Evolutionary conservation across 2,888 invertebrate species (phyloP).

Genomic region (Melinaea marsaeus): DNA sequence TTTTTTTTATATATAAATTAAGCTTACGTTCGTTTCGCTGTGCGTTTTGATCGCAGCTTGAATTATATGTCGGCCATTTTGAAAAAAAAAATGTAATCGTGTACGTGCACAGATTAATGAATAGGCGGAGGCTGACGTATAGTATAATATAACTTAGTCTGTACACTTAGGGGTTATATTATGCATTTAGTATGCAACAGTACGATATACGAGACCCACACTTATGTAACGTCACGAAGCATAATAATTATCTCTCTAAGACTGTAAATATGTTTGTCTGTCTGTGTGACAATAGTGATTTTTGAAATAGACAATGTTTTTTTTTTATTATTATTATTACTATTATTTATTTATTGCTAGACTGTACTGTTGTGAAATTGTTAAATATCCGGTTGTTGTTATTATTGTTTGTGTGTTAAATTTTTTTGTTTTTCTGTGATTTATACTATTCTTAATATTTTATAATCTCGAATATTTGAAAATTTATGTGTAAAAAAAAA

Average conservation of each 20-base stretch:
- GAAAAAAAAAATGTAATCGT: neutral
- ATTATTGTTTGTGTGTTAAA: constrained; percentile 30
- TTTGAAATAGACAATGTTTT: constrained; percentile 40
- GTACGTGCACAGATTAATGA: constrained; percentile 9
- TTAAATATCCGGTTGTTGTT: constrained; percentile 36
- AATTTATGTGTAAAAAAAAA: too few species aligned
- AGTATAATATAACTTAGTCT: constrained; percentile 69
- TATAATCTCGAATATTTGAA: neutral
- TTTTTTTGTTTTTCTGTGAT: constrained; percentile 23
- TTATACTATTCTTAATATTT: constrained; percentile 13
- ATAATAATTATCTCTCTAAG: constrained; percentile 43
- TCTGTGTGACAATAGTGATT: too few species aligned
- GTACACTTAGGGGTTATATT: constrained; percentile 67
- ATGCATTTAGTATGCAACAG: constrained; percentile 68
- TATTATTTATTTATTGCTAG: constrained; percentile 39
- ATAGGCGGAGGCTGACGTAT: constrained; percentile 55
- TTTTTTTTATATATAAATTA: constrained; percentile 56
- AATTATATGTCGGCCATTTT: constrained; percentile 45
- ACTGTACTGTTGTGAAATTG: constrained; percentile 40
- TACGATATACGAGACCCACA: constrained; percentile 52
- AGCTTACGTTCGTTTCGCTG: constrained; percentile 61
- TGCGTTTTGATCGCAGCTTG: constrained; percentile 52
- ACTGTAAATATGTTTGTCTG: constrained; percentile 26
- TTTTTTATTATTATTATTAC: constrained; percentile 33
- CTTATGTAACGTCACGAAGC: constrained; percentile 57